Evolutionary conservation across 2,888 invertebrate species (phyloP), one percentile per base, ranked within the genome.

Genomic region (Polylopha cassiicola): DNA sequence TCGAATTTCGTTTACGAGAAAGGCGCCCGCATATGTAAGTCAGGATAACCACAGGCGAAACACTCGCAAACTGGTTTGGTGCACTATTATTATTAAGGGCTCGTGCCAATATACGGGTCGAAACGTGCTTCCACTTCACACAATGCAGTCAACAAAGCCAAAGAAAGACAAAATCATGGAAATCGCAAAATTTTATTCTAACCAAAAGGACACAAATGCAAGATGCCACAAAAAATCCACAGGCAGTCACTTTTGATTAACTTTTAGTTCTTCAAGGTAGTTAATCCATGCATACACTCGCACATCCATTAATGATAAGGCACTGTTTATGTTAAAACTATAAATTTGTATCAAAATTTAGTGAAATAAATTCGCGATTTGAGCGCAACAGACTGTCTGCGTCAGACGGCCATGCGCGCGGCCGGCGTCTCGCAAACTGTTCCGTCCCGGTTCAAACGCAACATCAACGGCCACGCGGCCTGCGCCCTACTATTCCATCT

Each of bases 381-480:
- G 75, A 77, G 70, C 76, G 69, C 63, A 72, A 79, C 77, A 53
- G 59, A 80, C 80, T 70, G 73, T 71, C 62, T 70, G 75, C 76
- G 59, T 65, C 50, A 62, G 73, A 72, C 82, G 65, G 66, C 80
- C 81, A 68, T 58, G 75, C 82, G 65, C 80, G 68, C 46, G 68
- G 82, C 84, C 84, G 84, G 84, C 84, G 76, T 78, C 82, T 85
- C 71, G 82, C 82, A 80, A 82, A 85, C 84, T 84, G 82, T 73
- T 79, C 69, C 64, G 69, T 72, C 72, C 68, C 67, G 70, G 72
- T 78, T 73, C 69, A 62, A 75, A 70, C 74, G 72, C 73, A 68
- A 74, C 76, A 75, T 66, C 67, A 76, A 74, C 73, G 68, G 76
- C 73, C 80, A 77, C 75, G 79, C 72, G 77, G 76, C 74, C 66